Conservation (phyloP, 2,888 invertebrate genomes). For the Empis stercorea region DNA sequence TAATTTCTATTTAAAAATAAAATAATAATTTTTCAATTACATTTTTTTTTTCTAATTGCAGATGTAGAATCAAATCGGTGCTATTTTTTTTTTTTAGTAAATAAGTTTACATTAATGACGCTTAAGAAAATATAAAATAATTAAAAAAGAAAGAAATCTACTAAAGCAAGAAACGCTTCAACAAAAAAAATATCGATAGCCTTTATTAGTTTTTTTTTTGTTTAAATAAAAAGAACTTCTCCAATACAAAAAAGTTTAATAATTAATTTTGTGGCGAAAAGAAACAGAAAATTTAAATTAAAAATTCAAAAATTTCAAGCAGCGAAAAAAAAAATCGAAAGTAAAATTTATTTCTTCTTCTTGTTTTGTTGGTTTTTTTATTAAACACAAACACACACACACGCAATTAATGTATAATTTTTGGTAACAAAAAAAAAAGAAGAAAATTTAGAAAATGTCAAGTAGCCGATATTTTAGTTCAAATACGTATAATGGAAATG, state of each 20-base stretch:
- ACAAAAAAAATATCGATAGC: not conserved
- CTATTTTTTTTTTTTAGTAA: slow-evolving; percentile 35
- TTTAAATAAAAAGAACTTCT: no score
- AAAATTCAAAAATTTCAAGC: no score
- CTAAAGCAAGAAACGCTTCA: not conserved
- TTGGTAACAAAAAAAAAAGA: not conserved
- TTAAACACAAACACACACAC: not conserved
- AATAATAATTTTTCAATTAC: not conserved
- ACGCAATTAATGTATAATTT: no score
- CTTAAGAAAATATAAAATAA: not conserved
- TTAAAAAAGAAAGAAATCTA: not conserved
- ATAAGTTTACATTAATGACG: slow-evolving; percentile 19
- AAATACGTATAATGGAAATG: not conserved
- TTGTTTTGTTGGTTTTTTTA: no score
- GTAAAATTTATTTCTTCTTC: no score
- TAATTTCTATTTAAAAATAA: no score
- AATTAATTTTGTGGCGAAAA: no score
- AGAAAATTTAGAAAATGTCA: no score
- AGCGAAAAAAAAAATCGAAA: not conserved
- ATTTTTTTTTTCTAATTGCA: slow-evolving; percentile 20
- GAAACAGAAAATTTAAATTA: not conserved
- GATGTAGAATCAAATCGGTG: slow-evolving; percentile 36
- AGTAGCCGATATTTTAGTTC: not conserved
- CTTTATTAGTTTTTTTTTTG: no score
- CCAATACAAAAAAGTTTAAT: not conserved